Evolutionary conservation across 2,888 invertebrate species (phyloP).

Genomic region (Chloroclysta siterata): DNA sequence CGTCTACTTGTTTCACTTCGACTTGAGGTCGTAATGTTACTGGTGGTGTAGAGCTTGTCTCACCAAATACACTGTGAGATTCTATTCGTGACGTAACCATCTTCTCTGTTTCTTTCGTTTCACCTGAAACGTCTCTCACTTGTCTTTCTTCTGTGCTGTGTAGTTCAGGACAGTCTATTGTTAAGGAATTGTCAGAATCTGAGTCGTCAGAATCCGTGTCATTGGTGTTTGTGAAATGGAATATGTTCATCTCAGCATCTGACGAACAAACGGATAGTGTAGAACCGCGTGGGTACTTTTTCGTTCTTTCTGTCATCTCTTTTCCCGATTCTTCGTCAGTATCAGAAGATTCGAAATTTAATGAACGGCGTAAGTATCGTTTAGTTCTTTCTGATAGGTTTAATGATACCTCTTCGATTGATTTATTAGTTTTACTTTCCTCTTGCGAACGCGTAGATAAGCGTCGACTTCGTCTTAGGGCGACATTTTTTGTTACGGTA

Average conservation of each 20-base stretch:
- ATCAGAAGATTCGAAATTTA: neutral
- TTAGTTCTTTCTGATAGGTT: slow-evolving; percentile 1
- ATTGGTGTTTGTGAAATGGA: slow-evolving; percentile 15
- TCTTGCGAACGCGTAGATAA: neutral
- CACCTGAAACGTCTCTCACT: neutral
- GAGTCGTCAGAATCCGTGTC: slow-evolving; percentile 12
- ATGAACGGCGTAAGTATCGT: slow-evolving; percentile 7
- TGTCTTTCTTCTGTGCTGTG: neutral
- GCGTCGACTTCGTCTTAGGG: slow-evolving; percentile 11
- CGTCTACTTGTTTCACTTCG: slow-evolving; percentile 1
- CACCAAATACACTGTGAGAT: neutral
- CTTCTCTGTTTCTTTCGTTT: neutral
- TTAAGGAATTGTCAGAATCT: neutral
- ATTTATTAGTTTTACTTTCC: slow-evolving; percentile 5
- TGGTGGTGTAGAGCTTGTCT: neutral
- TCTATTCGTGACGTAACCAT: neutral
- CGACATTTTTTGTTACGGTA: neutral
- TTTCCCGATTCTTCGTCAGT: neutral
- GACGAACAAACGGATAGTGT: neutral
- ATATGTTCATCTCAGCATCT: slow-evolving; percentile 8
- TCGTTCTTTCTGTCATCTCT: neutral
- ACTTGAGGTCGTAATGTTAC: neutral
- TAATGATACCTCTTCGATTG: neutral
- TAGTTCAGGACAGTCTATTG: slow-evolving; percentile 5
- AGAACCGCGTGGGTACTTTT: neutral